Base-by-base conservation (phyloP, 2,888 invertebrate species). In the Erpobdella octoculata region DNA sequence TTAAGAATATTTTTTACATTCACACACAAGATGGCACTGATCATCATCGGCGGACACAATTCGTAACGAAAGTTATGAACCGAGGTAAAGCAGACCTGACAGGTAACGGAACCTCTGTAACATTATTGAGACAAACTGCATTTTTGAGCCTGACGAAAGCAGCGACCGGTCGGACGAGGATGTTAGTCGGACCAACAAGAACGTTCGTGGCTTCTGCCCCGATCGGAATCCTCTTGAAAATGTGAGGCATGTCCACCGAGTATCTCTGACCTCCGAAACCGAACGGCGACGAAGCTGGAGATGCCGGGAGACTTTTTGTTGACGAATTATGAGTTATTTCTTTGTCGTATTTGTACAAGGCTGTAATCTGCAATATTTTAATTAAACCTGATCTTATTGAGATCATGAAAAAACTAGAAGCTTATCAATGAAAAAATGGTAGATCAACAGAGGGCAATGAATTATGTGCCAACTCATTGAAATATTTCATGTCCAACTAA, bases 121-220 rank as follows among this genome's bases (percentile, higher is more conserved):
- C 71, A 73, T 83, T 81, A 25, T 78, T 79, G 61, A 82, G 73
- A 18, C 78, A 70, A 71, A 78, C 36, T 77, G 41, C 80, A 80
- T 70, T 81, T 78, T 0, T 79, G 75, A 74, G 65, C 15, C 75
- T 41, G 18, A 95, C 89, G 83, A 95, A 95, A 0, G 94, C 93
- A 79, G 93, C 91, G 1, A 92, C 91, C 0, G 94, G 93, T 78
- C 91, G 91, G 75, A 90, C 89, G 12, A 95, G 86, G 81, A 91
- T 93, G 78, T 92, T 92, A 18, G 72, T 72, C n/a, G 91, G 75
- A 9, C 95, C 95, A 3, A 94, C 94, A 61, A 95, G 86, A 0
- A 95, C 93, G 4, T 91, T 90, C 28, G 91, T 90, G 1, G 92
- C 93, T 84, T 96, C 93, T 1, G 93, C 91, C 37, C 90, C 92